These are phyloP conservation scores for Tiliqua scincoides DNA, from an alignment of 2,113 vertebrate genomes.

Conservation along the genomic window DNA sequence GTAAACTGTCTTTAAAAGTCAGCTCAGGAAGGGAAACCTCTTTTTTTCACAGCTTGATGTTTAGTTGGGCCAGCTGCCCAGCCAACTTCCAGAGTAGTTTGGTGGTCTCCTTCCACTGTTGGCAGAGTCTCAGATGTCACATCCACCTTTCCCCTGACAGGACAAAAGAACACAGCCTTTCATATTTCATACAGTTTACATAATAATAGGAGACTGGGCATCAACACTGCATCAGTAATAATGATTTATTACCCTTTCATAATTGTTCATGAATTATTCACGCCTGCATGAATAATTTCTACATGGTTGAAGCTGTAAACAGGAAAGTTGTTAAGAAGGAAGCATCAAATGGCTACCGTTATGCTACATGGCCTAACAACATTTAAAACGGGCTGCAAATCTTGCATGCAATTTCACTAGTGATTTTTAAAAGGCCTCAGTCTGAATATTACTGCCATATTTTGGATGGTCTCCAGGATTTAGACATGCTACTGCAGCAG, in stretches of 20 bases:
- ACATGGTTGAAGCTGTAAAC: slow-evolving; percentile 1
- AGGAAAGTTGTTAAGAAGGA: not conserved
- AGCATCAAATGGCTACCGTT: not conserved
- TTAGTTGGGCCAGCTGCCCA: not conserved
- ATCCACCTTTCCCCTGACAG: not conserved
- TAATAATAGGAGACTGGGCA: not conserved
- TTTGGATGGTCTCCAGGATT: not conserved
- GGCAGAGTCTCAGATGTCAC: not conserved
- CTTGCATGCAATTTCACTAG: not conserved
- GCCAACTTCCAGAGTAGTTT: not conserved
- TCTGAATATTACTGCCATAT: not conserved
- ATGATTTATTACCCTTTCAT: slow-evolving; percentile 5
- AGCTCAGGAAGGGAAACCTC: not conserved
- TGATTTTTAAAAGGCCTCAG: not conserved
- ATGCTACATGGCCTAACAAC: not conserved
- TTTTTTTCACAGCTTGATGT: not conserved
- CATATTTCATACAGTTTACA: not conserved
- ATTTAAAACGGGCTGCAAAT: not conserved
- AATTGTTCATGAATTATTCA: slow-evolving; percentile 15
- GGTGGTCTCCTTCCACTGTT: not conserved
- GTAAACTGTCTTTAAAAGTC: not conserved
- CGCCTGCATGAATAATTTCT: slow-evolving; percentile 3
- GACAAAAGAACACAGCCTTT: not conserved
- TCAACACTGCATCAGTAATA: not conserved
- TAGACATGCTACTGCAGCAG: not conserved